A percentile compares a stretch with the other conserved stretches of the same genome.
These are phyloP conservation scores for Synanthedon myopaeformis DNA, from an alignment of 2,888 invertebrate species.

Conservation along the genomic window DNA sequence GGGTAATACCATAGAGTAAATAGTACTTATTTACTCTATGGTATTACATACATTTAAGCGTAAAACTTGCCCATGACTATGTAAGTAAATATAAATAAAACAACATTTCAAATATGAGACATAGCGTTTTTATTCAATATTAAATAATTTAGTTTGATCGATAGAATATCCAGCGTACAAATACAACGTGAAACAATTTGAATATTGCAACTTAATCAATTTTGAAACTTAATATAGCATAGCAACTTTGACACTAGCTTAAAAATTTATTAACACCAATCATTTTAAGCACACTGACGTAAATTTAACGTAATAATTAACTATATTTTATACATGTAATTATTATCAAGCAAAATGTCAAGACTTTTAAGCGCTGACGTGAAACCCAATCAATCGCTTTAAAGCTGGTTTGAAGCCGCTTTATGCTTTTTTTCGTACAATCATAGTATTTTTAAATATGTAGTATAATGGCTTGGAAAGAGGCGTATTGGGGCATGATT, in stretches of 20 bases:
- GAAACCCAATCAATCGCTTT: not conserved
- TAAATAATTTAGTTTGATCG: slow-evolving; percentile 59
- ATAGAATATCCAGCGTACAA: slow-evolving; percentile 69
- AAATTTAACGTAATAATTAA: slow-evolving; percentile 26
- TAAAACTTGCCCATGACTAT: no score
- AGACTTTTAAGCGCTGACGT: not conserved
- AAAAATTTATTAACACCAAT: slow-evolving; percentile 1
- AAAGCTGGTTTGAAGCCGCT: no score
- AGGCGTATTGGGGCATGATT: no score
- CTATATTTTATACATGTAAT: slow-evolving; percentile 17
- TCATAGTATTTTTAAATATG: no score
- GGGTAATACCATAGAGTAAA: no score
- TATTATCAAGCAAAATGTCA: not conserved
- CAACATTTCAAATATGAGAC: slow-evolving; percentile 53
- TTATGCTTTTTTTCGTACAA: no score
- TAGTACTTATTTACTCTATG: no score
- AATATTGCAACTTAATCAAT: slow-evolving; percentile 58
- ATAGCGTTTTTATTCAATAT: slow-evolving; percentile 67
- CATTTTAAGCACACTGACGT: slow-evolving; percentile 55
- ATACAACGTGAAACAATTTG: slow-evolving; percentile 65
- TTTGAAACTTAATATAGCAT: slow-evolving; percentile 61
- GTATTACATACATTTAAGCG: no score
- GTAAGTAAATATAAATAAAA: slow-evolving; percentile 23
- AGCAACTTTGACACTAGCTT: slow-evolving; percentile 31
- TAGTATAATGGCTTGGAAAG: no score